Base-by-base conservation (phyloP, 2,797 vertebrate species). In the Cirrhinus mrigala region DNA sequence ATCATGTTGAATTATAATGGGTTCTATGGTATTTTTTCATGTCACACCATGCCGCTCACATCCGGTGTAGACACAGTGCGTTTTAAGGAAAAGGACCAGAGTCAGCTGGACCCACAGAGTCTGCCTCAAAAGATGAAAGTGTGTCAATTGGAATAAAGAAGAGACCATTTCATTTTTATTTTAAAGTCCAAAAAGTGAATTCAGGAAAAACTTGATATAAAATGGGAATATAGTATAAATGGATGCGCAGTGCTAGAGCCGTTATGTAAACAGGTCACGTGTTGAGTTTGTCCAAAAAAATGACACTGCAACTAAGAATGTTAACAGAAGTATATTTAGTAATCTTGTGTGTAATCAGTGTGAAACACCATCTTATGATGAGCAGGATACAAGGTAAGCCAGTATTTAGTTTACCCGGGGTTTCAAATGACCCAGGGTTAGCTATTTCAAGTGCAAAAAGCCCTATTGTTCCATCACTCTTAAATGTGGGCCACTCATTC, bases 381-480 rank as follows among this genome's bases (percentile, higher is more conserved):
- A 18, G 7, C 62, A 66, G 3, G 27, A 33, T 33, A 66, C 15
- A 18, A 33, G 6, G 33, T 18, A 66, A 33, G 27, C 27, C 7
- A 33, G 33, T 7, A 66, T 6, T 16, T 8, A 18, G 62, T 60
- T 60, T 24, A 60, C 11, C n/a, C 10, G 5, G 22, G 1, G 58
- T 33, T 66, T 66, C 27, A 29, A 16, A 66, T 33, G 27, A 33
- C 27, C 27, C 27, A 18, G 15, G 3, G 15, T 33, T 33, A 9
- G 1, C 27, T 18, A 64, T 64, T 33, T 33, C 12, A 33, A 33
- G 27, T 33, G 24, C 0, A 0, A 66, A 66, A 66, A 66, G 27
- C 60, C 60, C 24, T 64, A 29, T 64, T 80, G 37, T 87, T 48
- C 16, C 24, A 15, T 68, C 40, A 7, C 37, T 84, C 22, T 66